Conservation (phyloP, 2,797 vertebrate genomes). For the Clarias laeviceps region DNA sequence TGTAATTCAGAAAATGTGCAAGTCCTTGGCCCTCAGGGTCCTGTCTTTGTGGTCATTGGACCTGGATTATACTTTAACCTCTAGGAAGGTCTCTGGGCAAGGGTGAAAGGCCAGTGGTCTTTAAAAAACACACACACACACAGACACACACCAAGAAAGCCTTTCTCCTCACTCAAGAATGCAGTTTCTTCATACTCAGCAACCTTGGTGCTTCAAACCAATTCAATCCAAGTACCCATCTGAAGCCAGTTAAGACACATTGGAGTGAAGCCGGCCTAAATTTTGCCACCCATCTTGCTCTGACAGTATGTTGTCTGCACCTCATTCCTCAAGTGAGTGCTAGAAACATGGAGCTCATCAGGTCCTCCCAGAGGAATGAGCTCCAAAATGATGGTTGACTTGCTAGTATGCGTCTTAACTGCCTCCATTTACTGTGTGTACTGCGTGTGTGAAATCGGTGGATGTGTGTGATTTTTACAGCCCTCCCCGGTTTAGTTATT, state of each 20-base stretch:
- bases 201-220: slow-evolving; percentile 13
- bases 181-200: slow-evolving; percentile 44
- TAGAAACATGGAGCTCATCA: slow-evolving; percentile 46
- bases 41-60: slow-evolving; percentile 80
- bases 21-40: slow-evolving; percentile 73
- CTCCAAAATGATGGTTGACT: slow-evolving; percentile 42
- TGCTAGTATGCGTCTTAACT: slow-evolving; percentile 28
- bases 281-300: slow-evolving; percentile 36
- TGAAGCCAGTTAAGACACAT: slow-evolving; percentile 41
- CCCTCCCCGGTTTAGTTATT: slow-evolving; percentile 18
- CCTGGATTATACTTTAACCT: slow-evolving; percentile 83
- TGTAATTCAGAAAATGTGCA: slow-evolving; percentile 79
- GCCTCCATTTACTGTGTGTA: slow-evolving; percentile 36
- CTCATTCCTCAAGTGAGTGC: slow-evolving; percentile 42
- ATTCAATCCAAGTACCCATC: slow-evolving; percentile 44
- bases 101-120: slow-evolving; percentile 81
- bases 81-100: slow-evolving; percentile 66
- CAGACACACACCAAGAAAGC: slow-evolving; percentile 45
- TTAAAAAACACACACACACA: slow-evolving; percentile 43
- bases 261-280: slow-evolving; percentile 13
- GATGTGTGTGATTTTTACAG: slow-evolving; percentile 33
- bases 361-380: slow-evolving; percentile 39
- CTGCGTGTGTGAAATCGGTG: slow-evolving; percentile 10
- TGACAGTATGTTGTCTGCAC: slow-evolving; percentile 33
- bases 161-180: slow-evolving; percentile 47